Evolutionary conservation across 2,113 vertebrate species (phyloP).

Genomic region (Acanthisitta chloris): DNA sequence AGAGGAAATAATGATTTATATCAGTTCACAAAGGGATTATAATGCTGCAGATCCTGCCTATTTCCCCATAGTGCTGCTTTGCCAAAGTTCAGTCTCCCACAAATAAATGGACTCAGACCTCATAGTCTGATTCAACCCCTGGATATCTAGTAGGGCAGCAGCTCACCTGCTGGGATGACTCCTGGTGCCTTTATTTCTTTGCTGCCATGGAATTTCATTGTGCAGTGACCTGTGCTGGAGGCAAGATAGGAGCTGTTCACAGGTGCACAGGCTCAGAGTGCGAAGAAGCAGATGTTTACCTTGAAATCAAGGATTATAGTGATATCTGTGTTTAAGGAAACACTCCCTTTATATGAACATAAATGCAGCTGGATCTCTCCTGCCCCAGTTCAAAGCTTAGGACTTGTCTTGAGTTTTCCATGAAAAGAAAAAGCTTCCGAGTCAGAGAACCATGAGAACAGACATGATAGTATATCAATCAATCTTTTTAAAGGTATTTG

Average conservation of each 20-base stretch:
- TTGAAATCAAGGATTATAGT: background rate
- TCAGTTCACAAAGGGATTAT: rapidly evolving
- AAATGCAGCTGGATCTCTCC: background rate
- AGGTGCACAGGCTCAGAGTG: background rate
- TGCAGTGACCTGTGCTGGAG: background rate
- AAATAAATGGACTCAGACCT: rapidly evolving
- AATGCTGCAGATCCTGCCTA: rapidly evolving
- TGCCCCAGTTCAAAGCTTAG: background rate
- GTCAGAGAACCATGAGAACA: background rate
- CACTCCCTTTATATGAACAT: rapidly evolving
- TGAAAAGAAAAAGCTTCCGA: background rate
- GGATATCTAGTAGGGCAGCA: background rate
- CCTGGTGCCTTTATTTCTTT: background rate
- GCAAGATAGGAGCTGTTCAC: rapidly evolving
- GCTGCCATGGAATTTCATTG: background rate
- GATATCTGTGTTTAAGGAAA: background rate
- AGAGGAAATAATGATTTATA: background rate
- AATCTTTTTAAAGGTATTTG: background rate
- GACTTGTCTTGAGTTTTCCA: background rate
- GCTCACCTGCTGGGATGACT: background rate
- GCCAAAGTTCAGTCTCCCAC: background rate
- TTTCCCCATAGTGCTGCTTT: rapidly evolving
- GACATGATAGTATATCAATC: background rate
- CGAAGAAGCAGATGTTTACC: background rate
- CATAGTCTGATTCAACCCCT: rapidly evolving